Evolutionary conservation across 1,140 invertebrate species (phyloP), one percentile per base, ranked within the genome.

Genomic region (Drosophila sp.): DNA sequence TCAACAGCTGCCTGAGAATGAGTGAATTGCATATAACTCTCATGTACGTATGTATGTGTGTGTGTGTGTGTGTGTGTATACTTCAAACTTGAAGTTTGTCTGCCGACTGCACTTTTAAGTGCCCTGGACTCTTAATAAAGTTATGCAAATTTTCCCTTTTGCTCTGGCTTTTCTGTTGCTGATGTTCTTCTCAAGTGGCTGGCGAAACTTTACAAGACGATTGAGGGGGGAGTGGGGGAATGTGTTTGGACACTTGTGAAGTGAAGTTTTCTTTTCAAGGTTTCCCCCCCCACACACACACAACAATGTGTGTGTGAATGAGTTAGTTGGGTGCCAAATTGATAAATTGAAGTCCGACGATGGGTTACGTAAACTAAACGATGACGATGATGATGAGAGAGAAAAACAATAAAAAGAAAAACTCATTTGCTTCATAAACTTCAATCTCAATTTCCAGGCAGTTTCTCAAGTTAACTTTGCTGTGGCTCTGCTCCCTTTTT

Each of bases 81-180:
- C 44, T 50, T 50, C 23, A 50, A 50, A 72, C 77, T 66, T 64
- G 79, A 67, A 60, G 69, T 66, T 47, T 66, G 58, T 50, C 79
- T 69, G 60, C 58, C 54, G 44, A 69, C 82, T 70, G 70, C 66
- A 74, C 74, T 71, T 41, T 78, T 62, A 75, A 83, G 76, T 74
- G 79, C 54, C 72, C 65, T 63, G 64, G 60, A 38, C 72, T 65
- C 78, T 85, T 81, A 78, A 85, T 76, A 81, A 85, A 87, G 67
- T 85, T 81, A 85, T 85, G 82, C 83, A 85, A 85, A 85, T 85
- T 81, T 79, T 67, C 71, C 66, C 69, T 74, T 66, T 66, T 71
- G 68, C 66, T 63, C 58, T 72, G 70, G 66, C 70, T 60, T 66
- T 25, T 70, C 76, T 78, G 76, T 40, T 76, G 55, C 50, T 72